Evolutionary conservation across 2,113 vertebrate genomes (phyloP).

Genomic region (sheep (Ovis aries)): ARS-UI_Ramb_v3.0 NC_056069.1:70692501-70693000

Average conservation of each 20-base stretch:
- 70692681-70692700: accelerated
- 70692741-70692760: accelerated
- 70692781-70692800: not conserved
- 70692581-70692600: no score
- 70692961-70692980: not conserved
- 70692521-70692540: accelerated
- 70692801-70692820: no score
- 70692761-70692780: not conserved
- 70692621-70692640: no score
- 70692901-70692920: not conserved
- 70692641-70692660: accelerated
- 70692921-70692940: not conserved
- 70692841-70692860: not conserved
- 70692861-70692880: not conserved
- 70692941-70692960: not conserved
- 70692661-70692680: accelerated
- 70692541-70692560: not conserved
- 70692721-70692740: accelerated
- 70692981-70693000: not conserved
- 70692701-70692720: accelerated
- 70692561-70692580: not conserved
- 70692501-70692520: accelerated
- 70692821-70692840: accelerated
- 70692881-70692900: no score
- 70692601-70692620: no score